Conservation (phyloP, 2,797 vertebrate species). For the Lerista edwardsae region DNA sequence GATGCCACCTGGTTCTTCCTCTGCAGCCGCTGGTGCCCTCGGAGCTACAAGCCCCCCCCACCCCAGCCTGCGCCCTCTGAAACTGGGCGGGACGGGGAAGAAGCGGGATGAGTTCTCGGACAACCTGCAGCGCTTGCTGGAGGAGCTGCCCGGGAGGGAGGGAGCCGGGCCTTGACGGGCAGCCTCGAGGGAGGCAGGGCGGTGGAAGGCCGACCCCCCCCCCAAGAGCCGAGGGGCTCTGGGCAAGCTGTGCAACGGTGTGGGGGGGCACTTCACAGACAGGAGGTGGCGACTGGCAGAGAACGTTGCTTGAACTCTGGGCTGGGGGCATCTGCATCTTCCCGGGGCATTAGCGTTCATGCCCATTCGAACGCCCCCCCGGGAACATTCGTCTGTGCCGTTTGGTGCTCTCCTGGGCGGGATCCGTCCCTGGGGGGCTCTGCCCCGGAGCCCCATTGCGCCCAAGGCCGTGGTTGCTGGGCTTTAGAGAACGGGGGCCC, state of each 20-base stretch:
- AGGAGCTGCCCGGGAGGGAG: conserved; percentile 53
- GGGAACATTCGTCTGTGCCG: background rate
- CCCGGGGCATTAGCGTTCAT: fast-evolving
- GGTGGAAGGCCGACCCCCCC: background rate
- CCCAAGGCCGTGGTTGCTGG: background rate
- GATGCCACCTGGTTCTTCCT: conserved; percentile 89
- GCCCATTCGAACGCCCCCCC: background rate
- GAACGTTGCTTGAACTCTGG: background rate
- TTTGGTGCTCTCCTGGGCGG: too few relatives aligned
- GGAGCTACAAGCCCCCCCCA: conserved; percentile 78
- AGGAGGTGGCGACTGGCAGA: fast-evolving
- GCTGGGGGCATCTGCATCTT: fast-evolving
- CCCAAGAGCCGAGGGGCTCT: background rate
- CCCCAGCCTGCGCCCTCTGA: conserved; percentile 76
- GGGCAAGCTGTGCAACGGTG: background rate
- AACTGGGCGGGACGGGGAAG: conserved; percentile 68
- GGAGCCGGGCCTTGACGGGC: background rate
- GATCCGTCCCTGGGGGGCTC: fast-evolving
- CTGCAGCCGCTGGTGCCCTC: conserved; percentile 81
- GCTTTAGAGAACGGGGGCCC: too few relatives aligned
- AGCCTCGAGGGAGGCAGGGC: fast-evolving
- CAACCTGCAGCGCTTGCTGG: conserved; percentile 84
- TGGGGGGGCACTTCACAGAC: background rate
- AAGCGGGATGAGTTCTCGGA: conserved; percentile 78
- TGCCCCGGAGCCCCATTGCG: background rate